These are phyloP conservation scores for Betta splendens DNA, from an alignment of 2,797 vertebrate species.

Conservation along the genomic window DNA sequence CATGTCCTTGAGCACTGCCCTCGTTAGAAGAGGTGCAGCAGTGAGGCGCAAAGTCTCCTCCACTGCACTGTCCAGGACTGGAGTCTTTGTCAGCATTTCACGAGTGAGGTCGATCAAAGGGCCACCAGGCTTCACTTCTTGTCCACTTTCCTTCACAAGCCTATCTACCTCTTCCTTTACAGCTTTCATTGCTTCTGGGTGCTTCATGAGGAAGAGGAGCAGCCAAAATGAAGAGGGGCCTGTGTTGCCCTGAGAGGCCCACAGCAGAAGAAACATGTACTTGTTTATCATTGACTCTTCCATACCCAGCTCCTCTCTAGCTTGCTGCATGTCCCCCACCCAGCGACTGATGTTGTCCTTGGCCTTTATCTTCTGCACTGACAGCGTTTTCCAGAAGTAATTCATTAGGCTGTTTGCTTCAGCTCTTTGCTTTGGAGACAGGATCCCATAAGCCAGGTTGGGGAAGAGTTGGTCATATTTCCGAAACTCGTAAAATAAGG, in stretches of 20 bases:
- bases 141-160: conserved; percentile 75
- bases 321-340: conserved; percentile 79
- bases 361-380: conserved; percentile 64
- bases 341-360: conserved; percentile 88
- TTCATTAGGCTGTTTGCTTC: conserved; percentile 79
- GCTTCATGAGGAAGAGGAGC: conserved; percentile 89
- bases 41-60: conserved; percentile 88
- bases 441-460: conserved; percentile 79
- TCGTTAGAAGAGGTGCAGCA: conserved; percentile 80
- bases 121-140: conserved; percentile 64
- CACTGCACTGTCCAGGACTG: conserved; percentile 87
- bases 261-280: conserved; percentile 90
- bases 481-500: conserved; percentile 84
- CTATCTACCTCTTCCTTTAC: conserved; percentile 81
- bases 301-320: conserved; percentile 68
- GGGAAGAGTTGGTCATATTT: conserved; percentile 91
- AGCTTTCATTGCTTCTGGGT: conserved; percentile 87
- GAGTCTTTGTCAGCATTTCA: conserved; percentile 83
- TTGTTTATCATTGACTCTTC: conserved; percentile 79
- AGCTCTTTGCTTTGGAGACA: conserved; percentile 78
- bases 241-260: conserved; percentile 93
- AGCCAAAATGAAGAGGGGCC: conserved; percentile 91
- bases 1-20: conserved; percentile 80
- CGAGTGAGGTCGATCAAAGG: conserved; percentile 73
- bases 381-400: conserved; percentile 82